These are phyloP conservation scores for Erebia epiphron DNA, from an alignment of 2,888 invertebrate genomes.

Conservation along the genomic window DNA sequence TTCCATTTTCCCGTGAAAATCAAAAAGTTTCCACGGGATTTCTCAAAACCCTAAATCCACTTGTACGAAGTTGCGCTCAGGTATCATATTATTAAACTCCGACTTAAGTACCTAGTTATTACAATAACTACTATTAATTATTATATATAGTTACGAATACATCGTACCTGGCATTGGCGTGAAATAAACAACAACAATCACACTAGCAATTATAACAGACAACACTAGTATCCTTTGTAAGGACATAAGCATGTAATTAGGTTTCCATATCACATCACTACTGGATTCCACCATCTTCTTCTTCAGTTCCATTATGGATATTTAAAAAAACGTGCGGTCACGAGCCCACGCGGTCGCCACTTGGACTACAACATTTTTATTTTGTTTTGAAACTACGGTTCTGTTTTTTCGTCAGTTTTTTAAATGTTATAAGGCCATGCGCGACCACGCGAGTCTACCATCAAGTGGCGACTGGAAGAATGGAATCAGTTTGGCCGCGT, in stretches of 20 bases:
- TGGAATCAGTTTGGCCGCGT: slow-evolving; percentile 42
- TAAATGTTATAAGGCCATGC: slow-evolving; percentile 43
- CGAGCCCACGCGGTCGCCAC: slow-evolving; percentile 13
- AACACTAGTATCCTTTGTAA: slow-evolving; percentile 86
- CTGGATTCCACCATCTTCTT: slow-evolving; percentile 54
- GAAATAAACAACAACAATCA: slow-evolving; percentile 87
- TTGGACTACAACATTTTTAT: slow-evolving; percentile 44
- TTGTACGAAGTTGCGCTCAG: too few species aligned
- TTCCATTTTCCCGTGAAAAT: too few species aligned
- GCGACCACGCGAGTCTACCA: slow-evolving; percentile 72
- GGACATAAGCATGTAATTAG: slow-evolving; percentile 83
- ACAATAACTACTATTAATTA: too few species aligned
- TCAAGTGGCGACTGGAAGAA: slow-evolving; percentile 66
- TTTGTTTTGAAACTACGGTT: slow-evolving; percentile 36
- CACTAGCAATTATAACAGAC: slow-evolving; percentile 85
- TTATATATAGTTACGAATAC: background rate
- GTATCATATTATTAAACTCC: too few species aligned
- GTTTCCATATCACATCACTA: slow-evolving; percentile 61
- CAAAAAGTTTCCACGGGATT: too few species aligned
- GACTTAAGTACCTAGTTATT: too few species aligned
- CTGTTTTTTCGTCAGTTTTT: slow-evolving; percentile 29
- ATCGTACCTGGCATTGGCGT: slow-evolving; percentile 87
- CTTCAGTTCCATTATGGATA: slow-evolving; percentile 59
- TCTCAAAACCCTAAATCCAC: too few species aligned
- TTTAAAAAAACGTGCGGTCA: slow-evolving; percentile 5